Evolutionary conservation across 2,888 invertebrate genomes (phyloP).

Genomic region (Pseudoips prasinana): DNA sequence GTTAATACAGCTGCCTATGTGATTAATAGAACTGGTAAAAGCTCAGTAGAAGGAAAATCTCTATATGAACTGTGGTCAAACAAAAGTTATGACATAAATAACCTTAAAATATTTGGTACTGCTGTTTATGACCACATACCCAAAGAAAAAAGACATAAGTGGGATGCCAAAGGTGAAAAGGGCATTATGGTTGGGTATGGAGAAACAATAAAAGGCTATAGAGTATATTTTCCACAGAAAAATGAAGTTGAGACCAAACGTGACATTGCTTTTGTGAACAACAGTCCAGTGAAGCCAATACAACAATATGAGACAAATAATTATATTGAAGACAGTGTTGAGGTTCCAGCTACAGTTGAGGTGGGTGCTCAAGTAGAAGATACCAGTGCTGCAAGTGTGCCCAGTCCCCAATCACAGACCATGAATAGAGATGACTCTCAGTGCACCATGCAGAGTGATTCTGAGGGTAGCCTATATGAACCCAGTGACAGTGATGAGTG

Average conservation of each 20-base stretch:
- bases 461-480: slow-evolving; percentile 3
- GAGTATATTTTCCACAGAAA: slow-evolving; percentile 4
- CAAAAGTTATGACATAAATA: slow-evolving; percentile 7
- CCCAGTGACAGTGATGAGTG: slow-evolving; percentile 1
- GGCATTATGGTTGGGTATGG: slow-evolving; percentile 6
- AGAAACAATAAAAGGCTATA: slow-evolving; percentile 4
- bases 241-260: slow-evolving; percentile 1
- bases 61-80: slow-evolving; percentile 11
- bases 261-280: slow-evolving; percentile 1
- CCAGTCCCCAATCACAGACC: neutral
- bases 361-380: slow-evolving; percentile 1
- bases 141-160: slow-evolving; percentile 7
- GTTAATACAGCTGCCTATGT: slow-evolving; percentile 12
- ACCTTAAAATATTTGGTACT: slow-evolving; percentile 3
- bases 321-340: neutral
- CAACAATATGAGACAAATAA: slow-evolving; percentile 1
- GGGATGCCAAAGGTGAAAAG: slow-evolving; percentile 8
- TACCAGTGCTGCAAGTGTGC: neutral
- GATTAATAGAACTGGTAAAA: slow-evolving; percentile 10
- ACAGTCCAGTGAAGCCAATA: slow-evolving; percentile 1
- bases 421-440: neutral
- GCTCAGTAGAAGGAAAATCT: slow-evolving; percentile 3
- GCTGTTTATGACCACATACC: neutral
- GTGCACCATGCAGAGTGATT: too few relatives aligned
- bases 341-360: slow-evolving; percentile 3